Base-by-base conservation (phyloP, 2,888 invertebrate genomes). In the Callyntrura sp. region DNA sequence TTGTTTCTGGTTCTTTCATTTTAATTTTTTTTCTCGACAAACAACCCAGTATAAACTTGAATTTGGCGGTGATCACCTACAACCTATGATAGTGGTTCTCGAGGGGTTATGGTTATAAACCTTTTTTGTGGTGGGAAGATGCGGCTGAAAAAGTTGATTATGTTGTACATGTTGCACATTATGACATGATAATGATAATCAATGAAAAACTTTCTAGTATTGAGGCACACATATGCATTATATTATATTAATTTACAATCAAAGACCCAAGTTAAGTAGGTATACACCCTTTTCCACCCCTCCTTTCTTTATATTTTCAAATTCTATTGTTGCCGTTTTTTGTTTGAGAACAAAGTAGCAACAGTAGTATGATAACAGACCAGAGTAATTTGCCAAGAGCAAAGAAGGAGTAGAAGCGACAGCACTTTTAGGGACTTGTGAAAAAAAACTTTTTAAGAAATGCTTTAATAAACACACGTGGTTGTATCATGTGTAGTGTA, bases 191-290 rank as follows among this genome's bases (percentile, higher is more conserved):
- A n/a, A 68, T 68, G 4, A 57, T 57, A 28, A 17, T 35, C 43
- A 57, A 48, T 55, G 78, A 79, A 79, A 79, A 79, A 79, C 79
- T 79, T 79, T 79, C 79, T 79, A 79, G n/a, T n/a, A n/a, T 57
- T 68, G 35, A 68, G 35, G 35, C n/a, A 62, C 12, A 3, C 4
- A 17, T n/a, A n/a, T n/a, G n/a, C n/a, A n/a, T n/a, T n/a, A n/a
- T n/a, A n/a, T n/a, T n/a, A n/a, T n/a, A 68, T 35, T 35, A 14
- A 68, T 68, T 25, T 68, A 35, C 68, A 35, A 35, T 35, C 68
- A 68, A 68, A 68, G 68, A 25, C 28, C n/a, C 2, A n/a, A 68
- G 45, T 28, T 55, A 51, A 55, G 79, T 79, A 79, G 79, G 79
- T 79, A 79, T 79, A n/a, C 55, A 79, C 55, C 79, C 79, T 79